Percentiles rank a stretch among this genome's conserved stretches.
These are phyloP conservation scores for Rachycentron canadum DNA, from an alignment of 2,797 vertebrate genomes.

Conservation along the genomic window DNA sequence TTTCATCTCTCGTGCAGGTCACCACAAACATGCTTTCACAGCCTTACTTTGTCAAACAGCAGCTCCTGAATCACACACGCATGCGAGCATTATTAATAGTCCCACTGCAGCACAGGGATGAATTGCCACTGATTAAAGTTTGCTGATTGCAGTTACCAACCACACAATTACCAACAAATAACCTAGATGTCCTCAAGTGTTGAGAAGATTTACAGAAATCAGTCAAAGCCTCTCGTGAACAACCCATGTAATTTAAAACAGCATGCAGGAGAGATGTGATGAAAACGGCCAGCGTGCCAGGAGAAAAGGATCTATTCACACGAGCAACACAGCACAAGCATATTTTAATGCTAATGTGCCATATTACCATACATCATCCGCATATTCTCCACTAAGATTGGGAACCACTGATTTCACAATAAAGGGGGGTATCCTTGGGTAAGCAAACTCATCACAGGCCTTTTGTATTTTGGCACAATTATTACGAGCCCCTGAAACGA, in stretches of 20 bases:
- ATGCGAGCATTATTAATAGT: background rate
- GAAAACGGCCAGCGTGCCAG: background rate
- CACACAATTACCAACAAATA: background rate
- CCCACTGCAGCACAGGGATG: background rate
- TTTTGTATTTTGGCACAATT: conserved; percentile 1
- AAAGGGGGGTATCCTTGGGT: background rate
- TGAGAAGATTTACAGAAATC: background rate
- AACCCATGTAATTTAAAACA: background rate
- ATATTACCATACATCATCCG: conserved; percentile 33
- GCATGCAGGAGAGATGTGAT: background rate
- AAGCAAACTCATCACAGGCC: conserved; percentile 9
- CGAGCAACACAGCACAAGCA: conserved; percentile 8
- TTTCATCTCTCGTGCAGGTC: background rate
- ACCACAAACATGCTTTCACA: conserved; percentile 1
- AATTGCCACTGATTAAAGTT: conserved; percentile 3
- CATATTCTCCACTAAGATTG: conserved; percentile 10
- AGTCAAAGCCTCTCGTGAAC: background rate
- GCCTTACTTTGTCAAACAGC: background rate
- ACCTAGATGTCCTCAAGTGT: background rate
- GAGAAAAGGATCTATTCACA: conserved; percentile 15
- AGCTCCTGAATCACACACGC: background rate
- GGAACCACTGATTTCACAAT: conserved; percentile 7
- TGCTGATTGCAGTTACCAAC: background rate
- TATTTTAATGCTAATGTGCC: conserved; percentile 47
- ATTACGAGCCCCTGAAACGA: background rate